phyloP scores from a whole-genome alignment of 2,888 invertebrate species.

The Embidobia sp. region DNA sequence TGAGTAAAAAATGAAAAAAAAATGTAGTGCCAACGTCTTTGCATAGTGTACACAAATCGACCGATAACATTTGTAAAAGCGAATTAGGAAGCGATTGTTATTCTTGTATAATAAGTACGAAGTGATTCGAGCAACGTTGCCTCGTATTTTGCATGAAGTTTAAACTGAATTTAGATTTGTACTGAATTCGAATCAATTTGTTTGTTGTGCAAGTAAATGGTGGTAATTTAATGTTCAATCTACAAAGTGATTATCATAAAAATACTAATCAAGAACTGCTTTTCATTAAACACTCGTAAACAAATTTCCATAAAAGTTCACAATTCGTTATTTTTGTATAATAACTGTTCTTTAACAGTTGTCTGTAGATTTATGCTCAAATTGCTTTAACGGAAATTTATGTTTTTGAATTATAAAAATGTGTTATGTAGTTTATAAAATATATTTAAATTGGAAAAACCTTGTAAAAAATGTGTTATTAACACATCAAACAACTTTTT shows the following conservation, averaged over 20 bases:
- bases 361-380: slow-evolving; percentile 1
- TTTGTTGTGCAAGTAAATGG: no score
- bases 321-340: background rate
- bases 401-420: slow-evolving; percentile 16
- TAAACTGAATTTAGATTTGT: slow-evolving; percentile 8
- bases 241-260: no score
- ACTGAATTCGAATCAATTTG: background rate
- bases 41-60: slow-evolving; percentile 26
- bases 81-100: slow-evolving; percentile 55
- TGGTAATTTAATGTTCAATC: no score
- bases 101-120: slow-evolving; percentile 54
- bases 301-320: background rate
- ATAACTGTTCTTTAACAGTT: no score
- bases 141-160: slow-evolving; percentile 24
- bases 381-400: slow-evolving; percentile 18
- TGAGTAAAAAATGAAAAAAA: background rate
- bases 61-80: slow-evolving; percentile 49
- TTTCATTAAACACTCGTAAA: no score
- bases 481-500: background rate
- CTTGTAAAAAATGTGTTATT: background rate
- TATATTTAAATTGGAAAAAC: background rate
- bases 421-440: slow-evolving; percentile 35
- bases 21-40: slow-evolving; percentile 52
- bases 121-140: slow-evolving; percentile 14
- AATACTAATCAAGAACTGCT: no score